Conservation (phyloP, 1,140 invertebrate genomes). For the Bombus consobrinus region DNA sequence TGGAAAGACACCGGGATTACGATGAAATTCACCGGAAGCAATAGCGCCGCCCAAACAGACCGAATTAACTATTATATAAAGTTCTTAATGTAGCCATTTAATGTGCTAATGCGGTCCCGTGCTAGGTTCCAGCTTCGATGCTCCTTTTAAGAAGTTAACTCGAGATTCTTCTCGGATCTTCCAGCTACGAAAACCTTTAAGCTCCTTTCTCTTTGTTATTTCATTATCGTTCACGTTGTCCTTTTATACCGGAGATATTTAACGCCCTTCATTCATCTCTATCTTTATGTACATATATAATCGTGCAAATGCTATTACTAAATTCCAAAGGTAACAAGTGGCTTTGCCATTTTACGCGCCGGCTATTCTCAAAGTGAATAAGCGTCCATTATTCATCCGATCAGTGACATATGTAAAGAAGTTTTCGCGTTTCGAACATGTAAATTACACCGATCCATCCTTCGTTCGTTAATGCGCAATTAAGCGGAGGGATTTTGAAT, state of each 20-base stretch:
- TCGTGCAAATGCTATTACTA: conserved; percentile 1
- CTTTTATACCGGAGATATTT: neutral
- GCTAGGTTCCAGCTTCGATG: conserved; percentile 26
- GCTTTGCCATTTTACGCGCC: neutral
- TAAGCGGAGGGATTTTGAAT: conserved; percentile 42
- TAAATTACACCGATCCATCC: conserved; percentile 6
- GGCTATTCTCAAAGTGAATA: conserved; percentile 10
- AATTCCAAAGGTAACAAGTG: conserved; percentile 1
- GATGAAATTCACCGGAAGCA: conserved; percentile 50
- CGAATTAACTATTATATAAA: conserved; percentile 42
- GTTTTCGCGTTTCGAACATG: conserved; percentile 16
- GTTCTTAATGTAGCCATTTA: conserved; percentile 53
- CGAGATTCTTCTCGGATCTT: conserved; percentile 8
- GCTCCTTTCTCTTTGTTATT: conserved; percentile 7
- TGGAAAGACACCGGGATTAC: conserved; percentile 2
- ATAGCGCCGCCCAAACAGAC: conserved; percentile 15
- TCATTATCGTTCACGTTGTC: conserved; percentile 21
- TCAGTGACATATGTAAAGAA: conserved; percentile 38
- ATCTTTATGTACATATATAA: neutral
- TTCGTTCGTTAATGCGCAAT: conserved; percentile 20
- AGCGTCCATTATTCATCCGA: conserved; percentile 4
- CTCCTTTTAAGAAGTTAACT: conserved; percentile 35
- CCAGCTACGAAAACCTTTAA: conserved; percentile 10
- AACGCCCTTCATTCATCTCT: neutral
- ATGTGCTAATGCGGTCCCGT: conserved; percentile 34